Base-by-base conservation (phyloP, 1,140 invertebrate genomes). In the Theocolax elegans region DNA sequence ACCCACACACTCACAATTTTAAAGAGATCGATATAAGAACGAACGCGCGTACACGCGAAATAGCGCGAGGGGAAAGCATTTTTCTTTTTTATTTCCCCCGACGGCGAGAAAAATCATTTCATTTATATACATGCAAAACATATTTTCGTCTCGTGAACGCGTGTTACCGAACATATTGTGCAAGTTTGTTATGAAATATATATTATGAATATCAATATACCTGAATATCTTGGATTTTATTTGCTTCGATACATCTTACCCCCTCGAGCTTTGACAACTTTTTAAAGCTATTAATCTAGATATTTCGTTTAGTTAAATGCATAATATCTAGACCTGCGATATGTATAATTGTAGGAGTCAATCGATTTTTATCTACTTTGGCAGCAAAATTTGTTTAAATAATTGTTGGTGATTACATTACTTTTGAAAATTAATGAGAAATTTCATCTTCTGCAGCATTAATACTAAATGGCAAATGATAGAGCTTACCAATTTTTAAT, bases 101-200 rank as follows among this genome's bases (percentile, higher is more conserved):
- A 62, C 13, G 46, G 53, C 38, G 70, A 63, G 63, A 42, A 64
- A 59, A 60, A 74, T 68, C 40, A 63, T 62, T 67, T 67, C 40
- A 58, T 67, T 67, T 68, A 59, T 60, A 60, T 51, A 51, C 38
- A 62, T 25, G 25, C 19, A 44, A 17, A 62, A 69, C 44, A 29
- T 62, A 62, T 69, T 69, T 69, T 69, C 46, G 67, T 69, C 46
- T 68, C 13, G 44, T 68, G 13, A 69, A 44, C 38, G 38, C 49
- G 56, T 53, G 38, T 62, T 62, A 62, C 44, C 51, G 48, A 54
- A 53, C 48, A 69, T 51, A 62, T 70, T 78, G 74, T 79, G 72
- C 72, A 76, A 76, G 75, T 73, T 78, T 78, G 77, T 79, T 79
- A 79, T 72, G 12, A 74, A 78, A 79, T 76, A 78, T 70, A 70